Evolutionary conservation across 2,888 invertebrate genomes (phyloP).

Genomic region (Sarcophaga carnaria): DNA sequence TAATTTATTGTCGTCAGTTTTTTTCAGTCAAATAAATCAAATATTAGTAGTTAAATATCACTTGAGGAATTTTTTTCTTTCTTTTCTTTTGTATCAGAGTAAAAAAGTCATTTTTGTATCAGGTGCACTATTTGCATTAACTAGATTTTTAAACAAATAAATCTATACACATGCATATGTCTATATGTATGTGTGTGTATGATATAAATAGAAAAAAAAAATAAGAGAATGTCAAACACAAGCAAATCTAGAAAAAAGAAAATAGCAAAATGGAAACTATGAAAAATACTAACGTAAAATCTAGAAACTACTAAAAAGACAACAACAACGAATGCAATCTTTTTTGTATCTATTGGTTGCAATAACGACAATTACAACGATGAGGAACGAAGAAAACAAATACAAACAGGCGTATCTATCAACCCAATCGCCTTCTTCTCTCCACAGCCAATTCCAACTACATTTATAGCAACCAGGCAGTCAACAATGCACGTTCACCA

Average conservation of each 20-base stretch:
- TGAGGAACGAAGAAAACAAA: constrained; percentile 32
- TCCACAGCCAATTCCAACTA: background rate
- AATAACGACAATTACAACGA: constrained; percentile 27
- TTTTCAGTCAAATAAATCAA: background rate
- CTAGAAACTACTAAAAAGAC: constrained; percentile 10
- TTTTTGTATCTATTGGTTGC: constrained; percentile 55
- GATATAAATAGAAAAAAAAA: background rate
- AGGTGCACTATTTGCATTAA: too few relatives aligned
- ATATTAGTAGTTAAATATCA: constrained; percentile 15
- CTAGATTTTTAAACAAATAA: too few relatives aligned
- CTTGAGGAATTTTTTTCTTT: constrained; percentile 27
- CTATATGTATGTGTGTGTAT: background rate
- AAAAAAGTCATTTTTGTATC: background rate
- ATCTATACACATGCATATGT: too few relatives aligned
- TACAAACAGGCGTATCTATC: constrained; percentile 2
- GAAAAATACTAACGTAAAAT: constrained; percentile 11
- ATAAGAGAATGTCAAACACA: constrained; percentile 41
- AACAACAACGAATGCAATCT: constrained; percentile 45
- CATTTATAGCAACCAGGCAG: too few relatives aligned
- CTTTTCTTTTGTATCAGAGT: too few relatives aligned
- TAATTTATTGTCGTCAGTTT: too few relatives aligned
- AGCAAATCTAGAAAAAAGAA: constrained; percentile 36
- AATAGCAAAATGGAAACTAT: constrained; percentile 41
- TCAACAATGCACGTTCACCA: too few relatives aligned
- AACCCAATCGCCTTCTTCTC: constrained; percentile 6